These are phyloP conservation scores for Atrina japonica DNA, from an alignment of 2,888 invertebrate genomes.

Conservation along the genomic window DNA sequence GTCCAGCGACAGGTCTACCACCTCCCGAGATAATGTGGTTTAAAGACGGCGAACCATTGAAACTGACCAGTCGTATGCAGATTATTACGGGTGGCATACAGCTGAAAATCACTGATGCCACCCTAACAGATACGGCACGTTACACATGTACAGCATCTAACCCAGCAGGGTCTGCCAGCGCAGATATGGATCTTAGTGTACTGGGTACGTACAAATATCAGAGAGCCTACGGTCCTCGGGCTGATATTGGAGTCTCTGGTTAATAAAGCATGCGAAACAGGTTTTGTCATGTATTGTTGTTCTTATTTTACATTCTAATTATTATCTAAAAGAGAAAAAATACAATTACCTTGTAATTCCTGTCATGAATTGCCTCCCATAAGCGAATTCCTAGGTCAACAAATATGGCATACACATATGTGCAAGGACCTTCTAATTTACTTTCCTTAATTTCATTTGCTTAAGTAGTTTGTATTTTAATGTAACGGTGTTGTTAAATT, in stretches of 20 bases:
- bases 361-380: too few species aligned
- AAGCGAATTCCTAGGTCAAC: too few species aligned
- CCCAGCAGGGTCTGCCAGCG: conserved; percentile 80
- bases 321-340: too few species aligned
- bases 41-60: conserved; percentile 62
- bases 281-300: background rate
- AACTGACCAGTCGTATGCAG: conserved; percentile 47
- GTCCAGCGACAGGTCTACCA: conserved; percentile 75
- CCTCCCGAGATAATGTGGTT: conserved; percentile 75
- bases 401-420: too few species aligned
- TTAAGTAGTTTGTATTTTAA: too few species aligned
- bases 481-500: too few species aligned
- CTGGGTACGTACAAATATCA: conserved; percentile 67
- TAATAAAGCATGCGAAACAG: background rate
- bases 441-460: too few species aligned
- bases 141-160: conserved; percentile 82
- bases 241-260: too few species aligned
- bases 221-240: too few species aligned
- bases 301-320: too few species aligned
- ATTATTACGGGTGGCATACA: conserved; percentile 62
- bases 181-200: conserved; percentile 71
- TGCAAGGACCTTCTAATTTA: too few species aligned
- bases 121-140: conserved; percentile 66
- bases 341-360: too few species aligned
- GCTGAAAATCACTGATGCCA: conserved; percentile 65